Percentiles rank a stretch among this genome's conserved stretches.
These are phyloP conservation scores for Dolomedes plantarius DNA, from an alignment of 2,888 invertebrate species.

Conservation along the genomic window DNA sequence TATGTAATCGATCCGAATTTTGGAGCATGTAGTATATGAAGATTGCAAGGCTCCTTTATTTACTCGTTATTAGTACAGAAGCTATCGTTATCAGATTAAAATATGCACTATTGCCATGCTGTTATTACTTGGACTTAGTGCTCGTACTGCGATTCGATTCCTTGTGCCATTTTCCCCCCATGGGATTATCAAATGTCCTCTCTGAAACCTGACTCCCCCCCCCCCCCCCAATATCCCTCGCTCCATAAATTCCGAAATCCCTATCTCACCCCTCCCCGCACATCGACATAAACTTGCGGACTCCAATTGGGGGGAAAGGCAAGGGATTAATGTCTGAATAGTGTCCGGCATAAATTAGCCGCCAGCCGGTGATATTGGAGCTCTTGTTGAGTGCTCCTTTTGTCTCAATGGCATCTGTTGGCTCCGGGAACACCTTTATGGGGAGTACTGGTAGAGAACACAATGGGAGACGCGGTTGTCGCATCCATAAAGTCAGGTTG, in stretches of 20 bases:
- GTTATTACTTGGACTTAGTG: too few relatives aligned
- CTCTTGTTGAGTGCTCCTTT: background rate
- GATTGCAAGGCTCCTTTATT: too few relatives aligned
- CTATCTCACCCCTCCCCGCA: too few relatives aligned
- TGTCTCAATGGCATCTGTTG: background rate
- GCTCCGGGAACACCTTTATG: background rate
- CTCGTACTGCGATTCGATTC: background rate
- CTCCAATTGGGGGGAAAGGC: background rate
- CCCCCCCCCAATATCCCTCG: conserved; percentile 8
- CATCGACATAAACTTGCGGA: background rate
- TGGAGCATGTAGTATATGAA: too few relatives aligned
- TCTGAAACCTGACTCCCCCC: background rate
- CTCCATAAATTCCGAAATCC: background rate
- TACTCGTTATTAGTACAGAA: too few relatives aligned
- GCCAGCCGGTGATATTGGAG: conserved; percentile 33
- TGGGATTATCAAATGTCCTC: conserved; percentile 13
- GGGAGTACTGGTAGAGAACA: background rate
- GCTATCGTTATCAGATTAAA: too few relatives aligned
- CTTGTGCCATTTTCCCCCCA: background rate
- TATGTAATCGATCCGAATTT: too few relatives aligned
- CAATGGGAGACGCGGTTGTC: too few relatives aligned
- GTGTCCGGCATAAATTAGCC: conserved; percentile 67
- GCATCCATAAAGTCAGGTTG: background rate
- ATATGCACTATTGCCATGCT: too few relatives aligned
- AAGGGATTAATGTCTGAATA: background rate